phyloP scores from a whole-genome alignment of 2,797 vertebrate genomes.

The Gambusia yucatana region DNA sequence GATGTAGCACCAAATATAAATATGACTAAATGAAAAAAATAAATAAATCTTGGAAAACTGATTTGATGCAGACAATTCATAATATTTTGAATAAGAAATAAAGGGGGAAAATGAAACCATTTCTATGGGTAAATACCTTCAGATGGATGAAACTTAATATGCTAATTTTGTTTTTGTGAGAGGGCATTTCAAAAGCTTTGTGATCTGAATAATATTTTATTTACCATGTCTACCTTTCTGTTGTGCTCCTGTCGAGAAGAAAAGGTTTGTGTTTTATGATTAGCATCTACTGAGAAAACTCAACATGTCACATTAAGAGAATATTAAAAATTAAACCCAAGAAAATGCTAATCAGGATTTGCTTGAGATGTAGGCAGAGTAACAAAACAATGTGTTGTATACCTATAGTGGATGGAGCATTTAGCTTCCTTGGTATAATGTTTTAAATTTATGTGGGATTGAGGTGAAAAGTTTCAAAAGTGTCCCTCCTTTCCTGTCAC shows the following conservation, averaged over 20 bases:
- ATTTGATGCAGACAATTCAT: not conserved
- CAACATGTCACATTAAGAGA: not conserved
- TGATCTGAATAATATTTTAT: not conserved
- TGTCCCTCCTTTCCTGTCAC: not conserved
- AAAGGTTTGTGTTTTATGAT: not conserved
- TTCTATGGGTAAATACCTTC: not conserved
- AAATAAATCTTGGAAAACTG: not conserved
- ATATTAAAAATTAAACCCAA: not conserved
- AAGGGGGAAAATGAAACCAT: not conserved
- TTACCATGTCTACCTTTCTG: not conserved
- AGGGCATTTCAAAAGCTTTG: constrained; percentile 1
- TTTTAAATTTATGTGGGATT: not conserved
- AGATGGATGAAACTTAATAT: not conserved
- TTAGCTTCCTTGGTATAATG: not conserved
- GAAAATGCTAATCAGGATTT: not conserved
- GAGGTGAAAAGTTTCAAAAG: not conserved
- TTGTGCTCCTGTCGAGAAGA: not conserved
- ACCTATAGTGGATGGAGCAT: no score
- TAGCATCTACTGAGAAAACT: not conserved
- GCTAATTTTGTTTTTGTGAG: not conserved
- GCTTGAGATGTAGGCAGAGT: not conserved
- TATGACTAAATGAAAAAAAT: constrained; percentile 4
- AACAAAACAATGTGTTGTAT: not conserved
- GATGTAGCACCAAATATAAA: not conserved
- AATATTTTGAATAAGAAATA: not conserved